Base-by-base conservation (phyloP, 2,113 vertebrate genomes). In the Ictalurus furcatus region DNA sequence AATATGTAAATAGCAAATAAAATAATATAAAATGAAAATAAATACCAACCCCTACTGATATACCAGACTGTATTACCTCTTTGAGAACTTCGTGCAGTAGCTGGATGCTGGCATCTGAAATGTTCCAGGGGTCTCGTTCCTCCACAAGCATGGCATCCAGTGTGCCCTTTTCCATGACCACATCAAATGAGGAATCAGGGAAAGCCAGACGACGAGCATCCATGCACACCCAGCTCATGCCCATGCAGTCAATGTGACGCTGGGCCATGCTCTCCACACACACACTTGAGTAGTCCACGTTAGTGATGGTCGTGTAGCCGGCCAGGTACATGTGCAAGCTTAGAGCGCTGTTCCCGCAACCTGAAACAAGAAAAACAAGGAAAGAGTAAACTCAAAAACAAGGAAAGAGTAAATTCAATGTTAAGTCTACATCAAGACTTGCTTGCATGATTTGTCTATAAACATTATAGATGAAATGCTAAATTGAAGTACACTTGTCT, bases 291-390 rank as follows among this genome's bases (percentile, higher is more conserved):
- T 97, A 99, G 93, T 99, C 98, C 58, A 98, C 95, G 91, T 97
- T 99, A 92, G 96, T 96, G 93, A 99, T 95, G 34, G 96, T 91
- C 25, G 71, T 92, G 92, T 97, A 97, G 59, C 97, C 97, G 2
- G 96, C 93, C 2, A 85, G 89, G 90, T 96, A 95, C 90, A 98
- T 95, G 88, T 98, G 96, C 0, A 95, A 92, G 81, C 97, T 98
- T 95, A 99, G 91, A 52, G 96, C 95, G 2, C 98, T 99, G 95
- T 96, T 99, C 34, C 98, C 97, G n/a, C 98, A 98, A 91, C 98
- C 97, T 99, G 93, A 2, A 34, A 65, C 1, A 90, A 86, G 14
- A 12, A 63, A 17, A 37, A 61, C 0, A 67, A 86, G 11, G 4
- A 82, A 84, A 19, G 12, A 4, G 54, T 25, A 30, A 69, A 17